Percentiles rank a stretch among this genome's conserved stretches.
phyloP scores from a whole-genome alignment of 2,113 vertebrate species.

The Podocnemis expansa region DNA sequence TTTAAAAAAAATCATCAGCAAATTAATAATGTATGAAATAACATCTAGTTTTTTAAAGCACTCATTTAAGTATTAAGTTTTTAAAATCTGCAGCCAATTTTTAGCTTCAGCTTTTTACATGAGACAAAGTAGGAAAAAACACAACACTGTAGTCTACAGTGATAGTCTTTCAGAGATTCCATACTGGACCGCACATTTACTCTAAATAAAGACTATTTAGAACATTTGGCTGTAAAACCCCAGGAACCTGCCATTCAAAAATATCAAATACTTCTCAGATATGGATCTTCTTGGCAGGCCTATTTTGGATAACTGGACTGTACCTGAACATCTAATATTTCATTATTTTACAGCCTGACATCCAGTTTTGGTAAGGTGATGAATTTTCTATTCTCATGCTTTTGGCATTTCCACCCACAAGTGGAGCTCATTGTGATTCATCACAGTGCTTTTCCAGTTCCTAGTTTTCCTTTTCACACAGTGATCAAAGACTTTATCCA shows the following conservation, averaged over 20 bases:
- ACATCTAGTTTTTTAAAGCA: not conserved
- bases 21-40: not conserved
- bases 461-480: slow-evolving; percentile 21
- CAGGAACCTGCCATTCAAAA: slow-evolving; percentile 31
- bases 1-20: slow-evolving; percentile 22
- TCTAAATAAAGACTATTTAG: slow-evolving; percentile 35
- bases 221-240: slow-evolving; percentile 16
- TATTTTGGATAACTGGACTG: slow-evolving; percentile 43
- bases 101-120: slow-evolving; percentile 3
- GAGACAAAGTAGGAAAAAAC: not conserved
- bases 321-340: slow-evolving; percentile 29
- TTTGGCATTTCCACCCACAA: slow-evolving; percentile 49
- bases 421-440: slow-evolving; percentile 39
- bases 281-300: slow-evolving; percentile 14
- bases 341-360: slow-evolving; percentile 19
- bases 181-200: not conserved
- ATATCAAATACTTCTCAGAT: slow-evolving; percentile 16
- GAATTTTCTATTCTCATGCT: slow-evolving; percentile 17
- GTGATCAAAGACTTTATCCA: slow-evolving; percentile 47
- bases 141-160: not conserved
- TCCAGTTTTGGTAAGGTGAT: slow-evolving; percentile 38
- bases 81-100: slow-evolving; percentile 19
- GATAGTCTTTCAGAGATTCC: slow-evolving; percentile 10
- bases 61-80: not conserved
- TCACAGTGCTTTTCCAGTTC: slow-evolving; percentile 34